A percentile compares a stretch with the other conserved stretches of the same genome.
phyloP scores from a whole-genome alignment of 2,797 vertebrate species.

The Clamator glandarius region DNA sequence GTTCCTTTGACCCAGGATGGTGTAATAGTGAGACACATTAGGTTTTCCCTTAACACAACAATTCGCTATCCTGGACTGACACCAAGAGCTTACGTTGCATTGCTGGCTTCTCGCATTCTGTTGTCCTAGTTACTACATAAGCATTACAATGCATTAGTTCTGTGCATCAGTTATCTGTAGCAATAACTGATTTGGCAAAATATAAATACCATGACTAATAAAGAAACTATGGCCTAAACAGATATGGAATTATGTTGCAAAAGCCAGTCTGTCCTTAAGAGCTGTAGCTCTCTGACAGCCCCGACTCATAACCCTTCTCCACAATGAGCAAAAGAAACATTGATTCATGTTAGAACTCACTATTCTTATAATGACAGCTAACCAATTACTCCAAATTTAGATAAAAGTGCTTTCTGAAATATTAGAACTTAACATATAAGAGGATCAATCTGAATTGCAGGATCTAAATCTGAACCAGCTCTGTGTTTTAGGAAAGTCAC shows the following conservation, averaged over 20 bases:
- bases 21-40: not conserved
- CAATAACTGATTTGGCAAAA: not conserved
- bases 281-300: not conserved
- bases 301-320: fast-evolving
- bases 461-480: not conserved
- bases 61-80: not conserved
- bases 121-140: not conserved
- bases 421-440: not conserved
- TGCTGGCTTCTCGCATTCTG: not conserved
- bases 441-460: not conserved
- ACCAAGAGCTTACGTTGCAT: not conserved
- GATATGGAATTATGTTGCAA: not conserved
- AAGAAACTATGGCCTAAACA: not conserved
- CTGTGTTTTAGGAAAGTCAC: not conserved
- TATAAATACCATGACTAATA: not conserved
- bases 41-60: not conserved
- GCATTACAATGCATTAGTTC: not conserved
- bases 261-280: not conserved
- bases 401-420: not conserved
- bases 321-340: not conserved
- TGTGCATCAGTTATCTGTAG: not conserved
- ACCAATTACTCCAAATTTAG: not conserved
- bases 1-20: not conserved
- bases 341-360: not conserved
- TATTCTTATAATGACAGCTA: not conserved